phyloP scores from a whole-genome alignment of 2,888 invertebrate genomes.

The Linnaemya tessellans region DNA sequence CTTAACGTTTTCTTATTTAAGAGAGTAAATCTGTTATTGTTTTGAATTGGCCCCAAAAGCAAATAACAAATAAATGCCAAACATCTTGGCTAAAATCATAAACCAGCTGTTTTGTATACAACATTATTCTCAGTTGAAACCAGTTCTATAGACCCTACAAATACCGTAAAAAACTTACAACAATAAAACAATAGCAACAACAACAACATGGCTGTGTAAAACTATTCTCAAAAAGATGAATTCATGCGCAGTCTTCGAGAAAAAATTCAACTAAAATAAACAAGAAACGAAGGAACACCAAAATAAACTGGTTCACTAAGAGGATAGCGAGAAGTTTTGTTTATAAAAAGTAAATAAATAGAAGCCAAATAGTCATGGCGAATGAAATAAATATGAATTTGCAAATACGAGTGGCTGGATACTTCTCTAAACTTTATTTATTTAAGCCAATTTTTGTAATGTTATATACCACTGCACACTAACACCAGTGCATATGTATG shows the following conservation, averaged over 20 bases:
- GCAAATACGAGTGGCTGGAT: background rate
- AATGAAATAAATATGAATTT: background rate
- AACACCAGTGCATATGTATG: background rate
- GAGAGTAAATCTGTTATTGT: constrained; percentile 47
- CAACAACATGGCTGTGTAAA: constrained; percentile 27
- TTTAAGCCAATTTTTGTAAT: background rate
- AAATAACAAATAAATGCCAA: background rate
- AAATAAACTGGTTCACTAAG: constrained; percentile 44
- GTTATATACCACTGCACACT: background rate
- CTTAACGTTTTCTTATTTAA: constrained; percentile 51
- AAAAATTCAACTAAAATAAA: constrained; percentile 13
- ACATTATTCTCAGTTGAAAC: constrained; percentile 42
- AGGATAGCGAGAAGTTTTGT: constrained; percentile 7
- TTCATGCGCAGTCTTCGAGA: constrained; percentile 63
- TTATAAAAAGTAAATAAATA: constrained; percentile 32
- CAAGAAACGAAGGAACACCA: constrained; percentile 23
- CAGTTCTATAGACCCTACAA: constrained; percentile 36
- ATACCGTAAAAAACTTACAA: constrained; percentile 3
- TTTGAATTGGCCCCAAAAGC: constrained; percentile 13
- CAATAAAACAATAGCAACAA: constrained; percentile 28
- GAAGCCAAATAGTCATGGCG: constrained; percentile 25
- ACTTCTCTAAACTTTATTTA: background rate
- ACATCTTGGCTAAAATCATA: constrained; percentile 24
- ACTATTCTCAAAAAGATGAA: constrained; percentile 60
- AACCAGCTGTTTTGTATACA: constrained; percentile 59